A percentile compares a stretch with the other conserved stretches of the same genome.
Conservation (phyloP, 2,113 vertebrate species). For the Dascyllus trimaculatus region DNA sequence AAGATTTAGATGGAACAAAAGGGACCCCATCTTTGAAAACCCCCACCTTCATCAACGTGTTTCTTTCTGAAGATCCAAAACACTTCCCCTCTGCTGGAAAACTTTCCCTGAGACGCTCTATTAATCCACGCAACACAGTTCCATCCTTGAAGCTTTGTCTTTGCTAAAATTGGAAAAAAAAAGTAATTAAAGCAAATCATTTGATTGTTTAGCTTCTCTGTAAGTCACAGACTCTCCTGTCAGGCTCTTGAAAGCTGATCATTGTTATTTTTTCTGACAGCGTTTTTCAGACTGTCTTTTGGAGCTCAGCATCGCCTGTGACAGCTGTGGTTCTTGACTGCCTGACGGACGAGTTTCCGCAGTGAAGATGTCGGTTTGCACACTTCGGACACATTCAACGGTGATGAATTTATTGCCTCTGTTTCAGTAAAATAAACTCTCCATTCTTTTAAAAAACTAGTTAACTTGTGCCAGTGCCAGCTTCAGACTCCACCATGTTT, state of each 20-base stretch:
- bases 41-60: too few species aligned
- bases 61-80: too few species aligned
- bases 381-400: not conserved
- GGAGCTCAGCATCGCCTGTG: not conserved
- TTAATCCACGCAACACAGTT: not conserved
- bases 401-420: not conserved
- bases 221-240: slow-evolving; percentile 1
- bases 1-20: too few species aligned
- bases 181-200: not conserved
- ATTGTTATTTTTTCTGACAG: not conserved
- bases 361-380: not conserved
- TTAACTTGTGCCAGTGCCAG: not conserved
- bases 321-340: not conserved
- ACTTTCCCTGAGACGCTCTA: not conserved
- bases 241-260: not conserved
- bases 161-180: not conserved
- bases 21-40: too few species aligned
- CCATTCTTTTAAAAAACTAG: not conserved
- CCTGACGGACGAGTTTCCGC: not conserved
- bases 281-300: slow-evolving; percentile 5
- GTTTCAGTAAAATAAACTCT: not conserved
- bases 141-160: not conserved
- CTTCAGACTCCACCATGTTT: not conserved
- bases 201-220: not conserved
- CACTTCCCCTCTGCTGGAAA: not conserved